Evolutionary conservation across 2,113 vertebrate species (phyloP), one percentile per base, ranked within the genome.

Genomic region (Entelurus aequoreus): DNA sequence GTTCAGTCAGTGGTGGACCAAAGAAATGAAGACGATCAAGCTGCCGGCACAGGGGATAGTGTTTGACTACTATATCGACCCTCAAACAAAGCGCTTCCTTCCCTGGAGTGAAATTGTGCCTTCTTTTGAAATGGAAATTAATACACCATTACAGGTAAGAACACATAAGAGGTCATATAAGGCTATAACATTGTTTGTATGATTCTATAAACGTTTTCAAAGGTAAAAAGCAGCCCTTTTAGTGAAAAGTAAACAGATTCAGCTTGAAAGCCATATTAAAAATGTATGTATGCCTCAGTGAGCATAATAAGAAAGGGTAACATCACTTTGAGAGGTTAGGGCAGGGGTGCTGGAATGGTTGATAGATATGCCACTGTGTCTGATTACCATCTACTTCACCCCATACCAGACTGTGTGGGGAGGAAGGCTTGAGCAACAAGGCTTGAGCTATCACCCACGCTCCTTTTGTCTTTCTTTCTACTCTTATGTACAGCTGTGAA

Each of bases 61-160:
- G 73, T 95, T 95, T 81, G 91, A 95, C 91, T 95, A 91, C 76
- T 92, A 88, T 73, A 81, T 93, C 65, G 85, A 93, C 77, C 83
- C 85, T 59, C 85, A 86, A 68, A 88, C 79, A 72, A 91, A 86
- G 63, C 92, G 91, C 7, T 91, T 93, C 81, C 81, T 87, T 54
- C 85, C 87, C 59, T 86, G 82, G 86, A 85, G 72, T 62, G 88
- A 92, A 66, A 85, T 81, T 63, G 76, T 85, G 47, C 78, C 82
- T 68, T 59, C 44, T 9, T 88, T 89, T 84, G 88, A 91, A 78
- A 84, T 83, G 77, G 85, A 91, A 60, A 71, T 81, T 15, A 81
- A 82, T 73, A 75, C 71, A 66, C 69, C 82, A 69, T 73, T 93
- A 63, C 86, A 90, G 79, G 86, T 87, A 63, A 75, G 49, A 69